Percentiles rank a stretch among this genome's conserved stretches.
phyloP scores from a whole-genome alignment of 2,113 vertebrate genomes.

The Oncorhynchus kisutch region DNA sequence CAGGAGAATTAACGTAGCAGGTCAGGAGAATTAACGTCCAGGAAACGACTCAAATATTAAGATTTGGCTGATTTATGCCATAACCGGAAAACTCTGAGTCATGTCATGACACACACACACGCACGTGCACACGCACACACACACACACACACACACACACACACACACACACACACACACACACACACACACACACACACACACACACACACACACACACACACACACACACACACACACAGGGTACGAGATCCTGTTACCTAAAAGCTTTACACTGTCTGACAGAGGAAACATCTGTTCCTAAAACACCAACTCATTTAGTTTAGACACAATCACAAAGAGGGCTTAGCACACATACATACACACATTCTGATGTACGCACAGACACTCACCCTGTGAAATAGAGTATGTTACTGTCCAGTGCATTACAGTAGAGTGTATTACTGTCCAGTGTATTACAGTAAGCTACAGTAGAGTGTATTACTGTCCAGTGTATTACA shows the following conservation, averaged over 20 bases:
- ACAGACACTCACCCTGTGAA: neutral
- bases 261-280: slow-evolving; percentile 11
- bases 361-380: neutral
- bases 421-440: neutral
- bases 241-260: neutral
- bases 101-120: neutral
- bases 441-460: neutral
- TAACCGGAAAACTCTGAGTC: too few species aligned
- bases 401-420: neutral
- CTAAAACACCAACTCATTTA: neutral
- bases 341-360: neutral
- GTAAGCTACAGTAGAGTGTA: too few species aligned
- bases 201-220: too few species aligned
- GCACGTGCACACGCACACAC: too few species aligned
- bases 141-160: too few species aligned
- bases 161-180: too few species aligned
- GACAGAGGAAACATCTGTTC: slow-evolving; percentile 15
- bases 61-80: too few species aligned
- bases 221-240: too few species aligned
- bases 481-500: neutral
- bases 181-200: too few species aligned
- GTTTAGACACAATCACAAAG: neutral
- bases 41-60: too few species aligned
- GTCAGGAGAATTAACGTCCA: too few species aligned
- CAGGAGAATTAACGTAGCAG: too few species aligned